Percentiles rank a stretch among this genome's conserved stretches.
These are phyloP conservation scores for Megalops cyprinoides DNA, from an alignment of 2,797 vertebrate species.

Conservation along the genomic window DNA sequence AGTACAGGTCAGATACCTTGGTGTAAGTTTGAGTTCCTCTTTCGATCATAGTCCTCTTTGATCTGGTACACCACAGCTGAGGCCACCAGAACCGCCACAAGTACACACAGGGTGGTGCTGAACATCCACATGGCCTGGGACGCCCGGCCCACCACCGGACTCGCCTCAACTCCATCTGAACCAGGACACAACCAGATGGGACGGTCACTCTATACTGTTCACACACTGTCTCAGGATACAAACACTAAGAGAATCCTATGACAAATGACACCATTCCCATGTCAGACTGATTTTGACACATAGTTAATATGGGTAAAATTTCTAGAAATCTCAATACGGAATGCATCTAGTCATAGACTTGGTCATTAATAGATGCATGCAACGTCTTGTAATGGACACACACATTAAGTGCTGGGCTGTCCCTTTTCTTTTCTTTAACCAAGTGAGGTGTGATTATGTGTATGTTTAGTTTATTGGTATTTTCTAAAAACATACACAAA, in stretches of 20 bases:
- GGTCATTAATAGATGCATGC: too few relatives aligned
- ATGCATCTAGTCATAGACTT: too few relatives aligned
- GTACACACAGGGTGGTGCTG: constrained; percentile 61
- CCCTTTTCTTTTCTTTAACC: too few relatives aligned
- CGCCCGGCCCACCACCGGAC: constrained; percentile 30
- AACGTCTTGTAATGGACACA: too few relatives aligned
- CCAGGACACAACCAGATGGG: not conserved
- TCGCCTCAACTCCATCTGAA: constrained; percentile 41
- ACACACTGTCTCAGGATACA: not conserved
- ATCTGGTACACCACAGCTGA: constrained; percentile 63
- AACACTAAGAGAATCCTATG: not conserved
- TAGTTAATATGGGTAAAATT: not conserved
- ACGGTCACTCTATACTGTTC: not conserved
- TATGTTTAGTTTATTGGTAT: too few relatives aligned
- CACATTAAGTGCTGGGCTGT: too few relatives aligned
- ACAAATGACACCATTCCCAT: not conserved
- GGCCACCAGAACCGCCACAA: constrained; percentile 62
- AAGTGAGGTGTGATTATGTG: too few relatives aligned
- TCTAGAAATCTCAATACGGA: too few relatives aligned
- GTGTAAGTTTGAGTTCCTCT: not conserved
- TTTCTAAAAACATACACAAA: too few relatives aligned
- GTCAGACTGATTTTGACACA: not conserved
- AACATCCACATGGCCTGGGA: constrained; percentile 67
- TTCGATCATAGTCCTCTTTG: constrained; percentile 44
- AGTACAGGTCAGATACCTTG: constrained; percentile 28